Evolutionary conservation across 1,140 invertebrate genomes (phyloP).

Genomic region (Anastrepha ludens): DNA sequence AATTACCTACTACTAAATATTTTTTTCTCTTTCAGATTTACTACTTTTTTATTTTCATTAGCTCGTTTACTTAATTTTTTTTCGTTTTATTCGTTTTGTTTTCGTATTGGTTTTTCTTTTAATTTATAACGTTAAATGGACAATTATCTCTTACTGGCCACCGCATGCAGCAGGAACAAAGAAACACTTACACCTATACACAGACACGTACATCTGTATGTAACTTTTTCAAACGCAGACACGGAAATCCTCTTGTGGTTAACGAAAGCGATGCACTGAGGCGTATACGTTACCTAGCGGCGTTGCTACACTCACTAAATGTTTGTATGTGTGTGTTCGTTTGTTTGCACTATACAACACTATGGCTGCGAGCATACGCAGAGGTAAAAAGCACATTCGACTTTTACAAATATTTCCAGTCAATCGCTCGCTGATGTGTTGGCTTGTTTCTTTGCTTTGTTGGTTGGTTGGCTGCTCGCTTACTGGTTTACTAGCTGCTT

Average conservation of each 20-base stretch:
- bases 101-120: not conserved
- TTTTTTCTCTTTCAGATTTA: not conserved
- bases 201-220: not conserved
- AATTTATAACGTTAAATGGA: constrained; percentile 17
- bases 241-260: constrained; percentile 39
- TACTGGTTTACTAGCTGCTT: not conserved
- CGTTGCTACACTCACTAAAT: not conserved
- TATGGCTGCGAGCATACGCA: not conserved
- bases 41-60: not conserved
- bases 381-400: not conserved
- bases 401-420: constrained; percentile 34
- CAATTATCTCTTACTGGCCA: not conserved
- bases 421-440: constrained; percentile 35
- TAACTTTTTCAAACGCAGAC: constrained; percentile 4
- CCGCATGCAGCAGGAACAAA: not conserved
- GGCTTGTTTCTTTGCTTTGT: not conserved
- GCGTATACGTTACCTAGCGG: constrained; percentile 45
- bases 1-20: constrained; percentile 16
- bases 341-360: not conserved
- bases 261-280: constrained; percentile 32
- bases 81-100: not conserved
- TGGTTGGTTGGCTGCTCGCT: not conserved
- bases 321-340: not conserved
- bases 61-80: not conserved
- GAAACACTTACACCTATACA: not conserved